These are phyloP conservation scores for Poecilus cupreus DNA, from an alignment of 2,888 invertebrate species.

Conservation along the genomic window DNA sequence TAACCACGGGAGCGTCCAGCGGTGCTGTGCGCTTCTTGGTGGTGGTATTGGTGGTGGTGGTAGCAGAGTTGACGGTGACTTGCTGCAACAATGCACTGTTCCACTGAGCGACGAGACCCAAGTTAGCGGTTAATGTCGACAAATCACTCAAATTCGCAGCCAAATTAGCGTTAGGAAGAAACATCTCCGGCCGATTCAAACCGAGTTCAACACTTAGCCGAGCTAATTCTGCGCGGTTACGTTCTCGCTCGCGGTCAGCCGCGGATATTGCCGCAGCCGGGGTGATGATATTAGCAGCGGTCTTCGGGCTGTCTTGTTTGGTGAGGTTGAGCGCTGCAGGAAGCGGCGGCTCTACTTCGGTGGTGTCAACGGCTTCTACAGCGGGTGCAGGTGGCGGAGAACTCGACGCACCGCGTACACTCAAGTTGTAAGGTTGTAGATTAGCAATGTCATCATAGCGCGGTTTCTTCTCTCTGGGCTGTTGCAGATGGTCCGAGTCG, in stretches of 20 bases:
- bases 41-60: background rate
- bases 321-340: conserved; percentile 66
- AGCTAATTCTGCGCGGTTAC: conserved; percentile 73
- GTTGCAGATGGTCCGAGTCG: conserved; percentile 72
- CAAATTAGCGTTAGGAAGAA: conserved; percentile 62
- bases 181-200: conserved; percentile 70
- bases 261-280: conserved; percentile 42
- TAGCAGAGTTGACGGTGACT: background rate
- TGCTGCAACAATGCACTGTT: conserved; percentile 61
- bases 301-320: conserved; percentile 63
- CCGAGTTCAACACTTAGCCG: conserved; percentile 72
- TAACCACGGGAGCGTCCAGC: no score
- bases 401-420: conserved; percentile 39
- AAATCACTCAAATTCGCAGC: conserved; percentile 65
- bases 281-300: conserved; percentile 61
- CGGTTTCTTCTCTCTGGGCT: conserved; percentile 56
- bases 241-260: conserved; percentile 67
- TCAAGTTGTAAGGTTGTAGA: conserved; percentile 67
- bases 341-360: conserved; percentile 71
- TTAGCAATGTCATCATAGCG: conserved; percentile 64
- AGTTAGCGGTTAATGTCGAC: conserved; percentile 63
- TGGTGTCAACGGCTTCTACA: background rate
- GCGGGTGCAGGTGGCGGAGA: background rate
- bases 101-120: conserved; percentile 67
- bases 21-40: no score